Conservation (phyloP, 2,888 invertebrate genomes). For the Baccha elongata region DNA sequence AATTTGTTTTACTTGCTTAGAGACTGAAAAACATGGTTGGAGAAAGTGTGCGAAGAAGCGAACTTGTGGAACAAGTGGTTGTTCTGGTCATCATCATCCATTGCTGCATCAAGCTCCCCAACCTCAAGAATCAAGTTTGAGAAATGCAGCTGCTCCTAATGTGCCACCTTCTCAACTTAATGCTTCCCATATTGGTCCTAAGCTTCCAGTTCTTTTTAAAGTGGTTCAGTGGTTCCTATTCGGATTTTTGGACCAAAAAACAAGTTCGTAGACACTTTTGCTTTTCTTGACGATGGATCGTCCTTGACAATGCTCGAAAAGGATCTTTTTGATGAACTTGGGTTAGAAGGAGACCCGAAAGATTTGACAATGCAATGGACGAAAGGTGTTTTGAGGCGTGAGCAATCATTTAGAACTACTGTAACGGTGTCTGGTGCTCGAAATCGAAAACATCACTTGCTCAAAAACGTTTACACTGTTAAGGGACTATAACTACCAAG, state of each 20-base stretch:
- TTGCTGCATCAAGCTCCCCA: background rate
- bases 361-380: constrained; percentile 20
- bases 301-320: constrained; percentile 14
- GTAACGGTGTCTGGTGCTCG: background rate
- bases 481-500: background rate
- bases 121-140: background rate
- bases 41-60: no score
- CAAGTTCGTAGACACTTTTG: no score
- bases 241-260: background rate
- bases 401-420: background rate
- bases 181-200: constrained; percentile 3
- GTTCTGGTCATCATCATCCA: constrained; percentile 6
- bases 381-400: background rate
- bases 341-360: constrained; percentile 11
- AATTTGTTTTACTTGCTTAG: background rate
- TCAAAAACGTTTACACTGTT: constrained; percentile 18
- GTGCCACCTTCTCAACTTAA: background rate
- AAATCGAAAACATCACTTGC: background rate
- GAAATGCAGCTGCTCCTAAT: background rate
- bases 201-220: constrained; percentile 21
- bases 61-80: constrained; percentile 2
- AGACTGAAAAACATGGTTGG: background rate
- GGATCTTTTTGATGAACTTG: constrained; percentile 25
- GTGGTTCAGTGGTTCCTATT: constrained; percentile 2
- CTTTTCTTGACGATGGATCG: no score